Percentiles rank a stretch among this genome's conserved stretches.
phyloP scores from a whole-genome alignment of 2,113 vertebrate genomes.

The Oncorhynchus keta region DNA sequence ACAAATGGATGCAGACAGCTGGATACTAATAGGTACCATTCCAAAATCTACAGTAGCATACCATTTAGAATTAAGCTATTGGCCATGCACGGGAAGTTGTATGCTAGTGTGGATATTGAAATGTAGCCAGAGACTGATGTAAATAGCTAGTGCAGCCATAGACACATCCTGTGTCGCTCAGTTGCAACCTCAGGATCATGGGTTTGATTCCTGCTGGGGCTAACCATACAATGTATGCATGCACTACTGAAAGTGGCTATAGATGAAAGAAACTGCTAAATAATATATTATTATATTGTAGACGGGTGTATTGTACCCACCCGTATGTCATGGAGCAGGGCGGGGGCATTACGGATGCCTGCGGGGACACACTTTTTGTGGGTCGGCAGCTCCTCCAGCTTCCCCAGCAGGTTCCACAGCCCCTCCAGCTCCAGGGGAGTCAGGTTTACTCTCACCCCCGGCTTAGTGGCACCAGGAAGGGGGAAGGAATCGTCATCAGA shows the following conservation, averaged over 20 bases:
- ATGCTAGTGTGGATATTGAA: too few relatives aligned
- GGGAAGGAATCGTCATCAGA: constrained; percentile 11
- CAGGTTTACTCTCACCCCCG: constrained; percentile 62
- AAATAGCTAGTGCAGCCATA: too few relatives aligned
- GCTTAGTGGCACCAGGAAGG: constrained; percentile 18
- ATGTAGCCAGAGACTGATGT: too few relatives aligned
- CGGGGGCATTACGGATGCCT: constrained; percentile 85
- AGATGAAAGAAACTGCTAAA: background rate
- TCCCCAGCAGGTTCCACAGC: constrained; percentile 88
- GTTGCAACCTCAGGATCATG: too few relatives aligned
- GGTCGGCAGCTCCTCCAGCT: constrained; percentile 88
- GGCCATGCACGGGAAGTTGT: too few relatives aligned
- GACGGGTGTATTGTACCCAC: constrained; percentile 58
- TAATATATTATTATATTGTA: too few relatives aligned
- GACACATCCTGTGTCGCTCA: too few relatives aligned
- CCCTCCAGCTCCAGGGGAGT: constrained; percentile 94
- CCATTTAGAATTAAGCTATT: too few relatives aligned
- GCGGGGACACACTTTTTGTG: constrained; percentile 93
- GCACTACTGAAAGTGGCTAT: too few relatives aligned
- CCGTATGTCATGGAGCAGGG: constrained; percentile 87
- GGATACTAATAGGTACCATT: background rate
- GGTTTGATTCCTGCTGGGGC: too few relatives aligned
- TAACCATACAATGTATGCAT: too few relatives aligned
- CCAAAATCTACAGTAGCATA: background rate
- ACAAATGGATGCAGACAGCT: background rate